Percentiles rank a stretch among this genome's conserved stretches.
phyloP scores from a whole-genome alignment of 2,113 vertebrate species.

The Ramphastos sulfuratus region DNA sequence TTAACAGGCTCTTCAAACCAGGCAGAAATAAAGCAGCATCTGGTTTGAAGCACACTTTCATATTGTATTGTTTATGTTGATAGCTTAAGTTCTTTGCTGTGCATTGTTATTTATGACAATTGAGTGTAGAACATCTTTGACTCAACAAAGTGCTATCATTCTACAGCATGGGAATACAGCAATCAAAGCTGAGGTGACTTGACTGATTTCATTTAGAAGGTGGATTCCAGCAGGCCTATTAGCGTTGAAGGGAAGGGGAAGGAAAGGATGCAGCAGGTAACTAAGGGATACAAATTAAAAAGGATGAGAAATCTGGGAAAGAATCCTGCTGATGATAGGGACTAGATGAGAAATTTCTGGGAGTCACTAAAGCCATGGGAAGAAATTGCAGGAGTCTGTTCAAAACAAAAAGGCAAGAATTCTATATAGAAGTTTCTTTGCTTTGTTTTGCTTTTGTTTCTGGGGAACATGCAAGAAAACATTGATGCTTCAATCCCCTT shows the following conservation, averaged over 20 bases:
- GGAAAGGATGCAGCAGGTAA: conserved; percentile 83
- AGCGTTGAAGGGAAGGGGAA: conserved; percentile 28
- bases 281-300: conserved; percentile 86
- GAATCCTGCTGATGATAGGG: conserved; percentile 75
- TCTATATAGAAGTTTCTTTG: neutral
- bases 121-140: conserved; percentile 65
- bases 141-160: conserved; percentile 62
- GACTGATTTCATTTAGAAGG: conserved; percentile 70
- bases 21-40: conserved; percentile 73
- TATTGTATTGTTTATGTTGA: conserved; percentile 78
- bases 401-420: conserved; percentile 76
- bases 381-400: conserved; percentile 77
- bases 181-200: conserved; percentile 56
- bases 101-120: conserved; percentile 74
- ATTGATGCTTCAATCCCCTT: neutral
- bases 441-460: neutral
- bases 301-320: conserved; percentile 81
- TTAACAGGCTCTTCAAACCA: conserved; percentile 76
- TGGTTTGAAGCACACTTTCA: conserved; percentile 67
- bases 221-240: conserved; percentile 63
- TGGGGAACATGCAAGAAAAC: neutral
- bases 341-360: conserved; percentile 80
- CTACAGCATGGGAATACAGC: conserved; percentile 55
- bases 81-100: conserved; percentile 71
- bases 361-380: conserved; percentile 77